These are phyloP conservation scores for Hetaerina titia DNA, from an alignment of 2,888 invertebrate genomes.

Conservation along the genomic window DNA sequence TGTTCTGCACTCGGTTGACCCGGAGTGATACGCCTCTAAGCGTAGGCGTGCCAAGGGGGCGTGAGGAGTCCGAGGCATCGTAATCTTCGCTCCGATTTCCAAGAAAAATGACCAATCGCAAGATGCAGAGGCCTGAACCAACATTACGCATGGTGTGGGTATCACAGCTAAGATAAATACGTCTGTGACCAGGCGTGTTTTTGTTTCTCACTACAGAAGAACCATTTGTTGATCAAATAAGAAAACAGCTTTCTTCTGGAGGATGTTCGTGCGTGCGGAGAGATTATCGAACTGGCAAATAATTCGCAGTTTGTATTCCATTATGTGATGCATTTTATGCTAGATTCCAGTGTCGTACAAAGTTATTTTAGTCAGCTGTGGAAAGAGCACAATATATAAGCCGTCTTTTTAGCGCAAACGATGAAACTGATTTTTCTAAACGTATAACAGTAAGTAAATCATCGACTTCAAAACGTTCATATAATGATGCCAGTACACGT, in stretches of 20 bases:
- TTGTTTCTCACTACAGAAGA: constrained; percentile 18
- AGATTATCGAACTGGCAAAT: not conserved
- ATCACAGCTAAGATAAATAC: constrained; percentile 1
- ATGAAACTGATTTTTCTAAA: not conserved
- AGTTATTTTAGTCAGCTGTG: not conserved
- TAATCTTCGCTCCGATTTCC: constrained; percentile 35
- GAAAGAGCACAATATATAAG: not conserved
- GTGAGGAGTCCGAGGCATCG: not conserved
- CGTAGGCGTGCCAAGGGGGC: constrained; percentile 27
- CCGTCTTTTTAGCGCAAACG: not conserved
- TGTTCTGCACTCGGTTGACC: constrained; percentile 15
- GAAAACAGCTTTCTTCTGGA: not conserved
- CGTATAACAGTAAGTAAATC: not conserved
- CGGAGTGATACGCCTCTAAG: constrained; percentile 3
- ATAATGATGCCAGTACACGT: no score
- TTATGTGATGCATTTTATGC: not conserved
- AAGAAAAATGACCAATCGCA: constrained; percentile 25
- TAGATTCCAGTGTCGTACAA: no score
- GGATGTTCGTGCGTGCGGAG: not conserved
- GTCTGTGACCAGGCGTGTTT: constrained; percentile 16
- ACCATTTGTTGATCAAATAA: constrained; percentile 21
- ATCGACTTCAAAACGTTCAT: no score
- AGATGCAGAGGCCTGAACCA: constrained; percentile 6
- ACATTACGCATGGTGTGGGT: not conserved
- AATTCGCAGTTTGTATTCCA: not conserved